Percentiles rank a stretch among this genome's conserved stretches.
Evolutionary conservation across 2,113 vertebrate genomes (phyloP).

Genomic region (Leptodactylus fuscus): DNA sequence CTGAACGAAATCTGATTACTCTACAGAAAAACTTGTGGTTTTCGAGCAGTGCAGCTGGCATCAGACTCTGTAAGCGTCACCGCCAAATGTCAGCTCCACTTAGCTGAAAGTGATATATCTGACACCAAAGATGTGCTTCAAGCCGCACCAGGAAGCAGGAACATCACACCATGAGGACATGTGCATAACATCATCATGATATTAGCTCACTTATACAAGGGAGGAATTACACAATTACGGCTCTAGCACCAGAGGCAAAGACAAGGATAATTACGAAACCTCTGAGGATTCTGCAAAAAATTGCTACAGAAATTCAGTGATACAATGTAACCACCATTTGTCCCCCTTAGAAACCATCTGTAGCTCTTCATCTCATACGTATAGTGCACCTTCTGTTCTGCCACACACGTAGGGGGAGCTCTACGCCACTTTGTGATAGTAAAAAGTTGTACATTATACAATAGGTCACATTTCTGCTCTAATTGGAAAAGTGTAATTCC

Average conservation of each 20-base stretch:
- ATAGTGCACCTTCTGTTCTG: not conserved
- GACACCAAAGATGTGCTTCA: slow-evolving; percentile 33
- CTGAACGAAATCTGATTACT: slow-evolving; percentile 23
- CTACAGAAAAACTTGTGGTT: slow-evolving; percentile 32
- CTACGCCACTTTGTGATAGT: too few species aligned
- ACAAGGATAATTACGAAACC: not conserved
- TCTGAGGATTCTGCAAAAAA: not conserved
- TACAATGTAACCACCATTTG: too few species aligned
- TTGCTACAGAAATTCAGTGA: not conserved
- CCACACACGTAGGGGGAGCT: not conserved
- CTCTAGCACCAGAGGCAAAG: not conserved
- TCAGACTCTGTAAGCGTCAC: slow-evolving; percentile 1
- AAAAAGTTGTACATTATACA: too few species aligned
- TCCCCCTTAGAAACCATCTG: too few species aligned
- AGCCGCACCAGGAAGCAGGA: slow-evolving; percentile 27
- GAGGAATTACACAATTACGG: not conserved
- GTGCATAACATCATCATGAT: not conserved
- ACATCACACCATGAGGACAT: slow-evolving; percentile 10
- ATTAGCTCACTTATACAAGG: slow-evolving; percentile 16
- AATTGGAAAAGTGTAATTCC: too few species aligned
- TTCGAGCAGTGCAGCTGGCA: not conserved
- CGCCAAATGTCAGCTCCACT: slow-evolving; percentile 28
- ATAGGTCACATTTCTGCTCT: too few species aligned
- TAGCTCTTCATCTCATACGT: not conserved
- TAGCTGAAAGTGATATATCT: slow-evolving; percentile 42